Percentiles rank a stretch among this genome's conserved stretches.
Conservation (phyloP, 1,140 invertebrate genomes). For the Drosophila sproati region DNA sequence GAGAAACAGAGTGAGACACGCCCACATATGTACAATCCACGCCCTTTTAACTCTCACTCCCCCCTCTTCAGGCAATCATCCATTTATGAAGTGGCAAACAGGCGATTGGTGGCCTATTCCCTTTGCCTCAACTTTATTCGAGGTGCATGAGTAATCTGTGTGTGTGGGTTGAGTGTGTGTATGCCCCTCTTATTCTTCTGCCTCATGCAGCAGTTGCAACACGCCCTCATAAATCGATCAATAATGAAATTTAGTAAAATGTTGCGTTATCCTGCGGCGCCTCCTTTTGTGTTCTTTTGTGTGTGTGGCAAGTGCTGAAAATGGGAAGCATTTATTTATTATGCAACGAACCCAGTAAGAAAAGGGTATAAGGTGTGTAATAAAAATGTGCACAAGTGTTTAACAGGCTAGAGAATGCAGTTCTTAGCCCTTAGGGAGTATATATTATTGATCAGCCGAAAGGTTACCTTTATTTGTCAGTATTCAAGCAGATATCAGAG, state of each 20-base stretch:
- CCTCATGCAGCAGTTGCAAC: slow-evolving; percentile 35
- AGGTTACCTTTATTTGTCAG: no score
- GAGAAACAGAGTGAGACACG: slow-evolving; percentile 6
- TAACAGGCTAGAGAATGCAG: no score
- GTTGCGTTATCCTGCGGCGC: slow-evolving; percentile 26
- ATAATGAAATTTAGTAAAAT: slow-evolving; percentile 82
- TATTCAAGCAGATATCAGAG: no score
- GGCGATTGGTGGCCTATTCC: slow-evolving; percentile 56
- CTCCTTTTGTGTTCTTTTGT: slow-evolving; percentile 44
- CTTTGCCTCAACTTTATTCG: slow-evolving; percentile 67
- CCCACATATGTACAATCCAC: slow-evolving; percentile 16
- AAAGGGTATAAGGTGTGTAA: no score
- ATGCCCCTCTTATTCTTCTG: slow-evolving; percentile 48
- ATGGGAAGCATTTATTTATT: slow-evolving; percentile 71
- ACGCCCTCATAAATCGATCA: slow-evolving; percentile 56
- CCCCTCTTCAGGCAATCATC: slow-evolving; percentile 32
- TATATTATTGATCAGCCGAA: no score
- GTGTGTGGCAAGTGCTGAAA: slow-evolving; percentile 74
- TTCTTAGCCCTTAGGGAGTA: no score
- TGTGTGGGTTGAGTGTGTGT: neutral
- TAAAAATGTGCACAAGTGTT: no score
- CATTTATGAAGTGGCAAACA: slow-evolving; percentile 63
- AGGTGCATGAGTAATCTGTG: slow-evolving; percentile 67
- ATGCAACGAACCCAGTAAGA: neutral
- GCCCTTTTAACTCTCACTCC: slow-evolving; percentile 13